These are phyloP conservation scores for Lacanobia oleracea DNA, from an alignment of 2,888 invertebrate species.

Conservation along the genomic window DNA sequence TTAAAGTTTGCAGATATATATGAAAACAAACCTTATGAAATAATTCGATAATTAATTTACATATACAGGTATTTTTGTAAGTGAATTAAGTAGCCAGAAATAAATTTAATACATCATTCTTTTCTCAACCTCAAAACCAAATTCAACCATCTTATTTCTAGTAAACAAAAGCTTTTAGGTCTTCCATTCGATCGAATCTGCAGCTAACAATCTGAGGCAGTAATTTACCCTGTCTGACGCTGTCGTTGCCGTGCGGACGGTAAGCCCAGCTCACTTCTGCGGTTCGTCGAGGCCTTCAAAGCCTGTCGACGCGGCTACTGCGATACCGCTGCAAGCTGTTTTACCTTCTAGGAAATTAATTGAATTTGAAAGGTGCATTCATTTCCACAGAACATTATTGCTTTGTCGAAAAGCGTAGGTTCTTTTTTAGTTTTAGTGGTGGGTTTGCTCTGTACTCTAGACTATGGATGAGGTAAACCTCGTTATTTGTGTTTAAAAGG, in stretches of 20 bases:
- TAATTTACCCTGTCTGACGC: slow-evolving; percentile 39
- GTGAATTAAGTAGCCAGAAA: too few species aligned
- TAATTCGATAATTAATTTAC: too few species aligned
- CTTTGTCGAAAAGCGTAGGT: rapidly evolving
- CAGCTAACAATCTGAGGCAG: slow-evolving; percentile 31
- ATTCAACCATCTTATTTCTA: background rate
- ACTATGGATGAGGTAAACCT: background rate
- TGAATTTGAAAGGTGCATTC: background rate
- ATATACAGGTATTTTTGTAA: too few species aligned
- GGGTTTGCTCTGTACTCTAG: too few species aligned
- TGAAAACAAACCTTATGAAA: too few species aligned
- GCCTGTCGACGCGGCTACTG: slow-evolving; percentile 19
- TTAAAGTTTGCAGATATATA: too few species aligned
- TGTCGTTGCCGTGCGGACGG: slow-evolving; percentile 21
- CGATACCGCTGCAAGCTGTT: slow-evolving; percentile 6
- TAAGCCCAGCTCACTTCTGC: slow-evolving; percentile 39
- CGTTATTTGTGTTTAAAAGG: too few species aligned
- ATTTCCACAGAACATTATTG: background rate
- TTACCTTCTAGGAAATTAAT: slow-evolving; percentile 22
- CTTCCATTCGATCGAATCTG: slow-evolving; percentile 10
- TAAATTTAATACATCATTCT: too few species aligned
- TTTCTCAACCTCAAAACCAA: background rate
- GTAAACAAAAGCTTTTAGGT: background rate
- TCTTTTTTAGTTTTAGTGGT: too few species aligned
- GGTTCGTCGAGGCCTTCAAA: slow-evolving; percentile 39